A percentile compares a stretch with the other conserved stretches of the same genome.
These are phyloP conservation scores for Protodeltote pygarga DNA, from an alignment of 2,888 invertebrate genomes.

Conservation along the genomic window DNA sequence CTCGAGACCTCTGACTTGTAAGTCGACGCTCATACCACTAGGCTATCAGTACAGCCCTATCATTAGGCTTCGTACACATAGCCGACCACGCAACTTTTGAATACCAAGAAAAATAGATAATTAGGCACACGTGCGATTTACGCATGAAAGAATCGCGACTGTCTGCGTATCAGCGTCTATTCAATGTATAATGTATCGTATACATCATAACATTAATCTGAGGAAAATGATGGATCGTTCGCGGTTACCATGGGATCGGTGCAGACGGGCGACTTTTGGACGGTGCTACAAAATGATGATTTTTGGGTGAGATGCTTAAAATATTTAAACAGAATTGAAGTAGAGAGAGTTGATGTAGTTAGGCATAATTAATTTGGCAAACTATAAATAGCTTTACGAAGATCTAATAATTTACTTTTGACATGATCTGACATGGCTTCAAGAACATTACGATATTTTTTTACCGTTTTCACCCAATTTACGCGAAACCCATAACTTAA, in stretches of 20 bases:
- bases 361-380: background rate
- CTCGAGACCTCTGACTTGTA: no score
- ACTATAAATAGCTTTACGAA: background rate
- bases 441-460: no score
- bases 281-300: constrained; percentile 12
- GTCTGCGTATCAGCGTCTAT: constrained; percentile 50
- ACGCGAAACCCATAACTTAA: no score
- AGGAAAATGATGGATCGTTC: constrained; percentile 75
- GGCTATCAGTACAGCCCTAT: no score
- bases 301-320: no score
- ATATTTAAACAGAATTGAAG: no score
- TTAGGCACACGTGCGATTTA: constrained; percentile 52
- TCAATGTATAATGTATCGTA: constrained; percentile 63
- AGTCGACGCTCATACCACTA: no score
- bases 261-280: constrained; percentile 24
- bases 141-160: constrained; percentile 44
- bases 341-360: background rate
- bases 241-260: constrained; percentile 48
- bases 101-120: constrained; percentile 37
- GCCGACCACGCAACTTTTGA: constrained; percentile 3
- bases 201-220: constrained; percentile 80
- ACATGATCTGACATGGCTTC: background rate
- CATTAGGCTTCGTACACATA: constrained; percentile 1
- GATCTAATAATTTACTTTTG: background rate
- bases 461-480: no score